phyloP scores from a whole-genome alignment of 2,888 invertebrate species.

The Xylocampa areola region DNA sequence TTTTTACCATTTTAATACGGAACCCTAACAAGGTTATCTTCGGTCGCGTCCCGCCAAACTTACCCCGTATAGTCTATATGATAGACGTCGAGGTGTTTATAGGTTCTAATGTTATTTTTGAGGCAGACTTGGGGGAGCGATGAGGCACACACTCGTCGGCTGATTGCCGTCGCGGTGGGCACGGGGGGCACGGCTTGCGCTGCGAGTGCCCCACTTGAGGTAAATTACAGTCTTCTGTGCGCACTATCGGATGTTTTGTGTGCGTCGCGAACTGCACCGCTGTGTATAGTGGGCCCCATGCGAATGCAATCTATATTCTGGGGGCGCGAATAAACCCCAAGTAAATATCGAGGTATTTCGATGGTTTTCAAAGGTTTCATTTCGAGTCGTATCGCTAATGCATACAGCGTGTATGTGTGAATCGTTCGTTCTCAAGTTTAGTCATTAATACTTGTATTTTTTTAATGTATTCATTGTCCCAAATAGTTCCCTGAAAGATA shows the following conservation, averaged over 20 bases:
- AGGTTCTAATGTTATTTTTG: conserved; percentile 70
- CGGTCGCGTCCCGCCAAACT: conserved; percentile 17
- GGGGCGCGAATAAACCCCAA: conserved; percentile 55
- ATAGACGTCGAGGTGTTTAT: conserved; percentile 49
- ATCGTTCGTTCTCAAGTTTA: conserved; percentile 24
- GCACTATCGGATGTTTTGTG: conserved; percentile 77
- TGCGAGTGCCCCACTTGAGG: conserved; percentile 79
- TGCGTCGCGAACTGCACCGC: conserved; percentile 67
- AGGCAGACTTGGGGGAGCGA: conserved; percentile 66
- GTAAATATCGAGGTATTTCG: conserved; percentile 61
- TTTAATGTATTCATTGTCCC: neutral
- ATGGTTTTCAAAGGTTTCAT: conserved; percentile 62
- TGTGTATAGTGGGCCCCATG: conserved; percentile 58
- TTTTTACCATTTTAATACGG: too few species aligned
- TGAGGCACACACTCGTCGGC: conserved; percentile 68
- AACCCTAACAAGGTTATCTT: conserved; percentile 18
- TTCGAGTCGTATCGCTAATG: conserved; percentile 36
- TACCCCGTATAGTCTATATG: conserved; percentile 17
- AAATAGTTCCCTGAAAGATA: too few species aligned
- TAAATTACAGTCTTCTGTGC: conserved; percentile 81
- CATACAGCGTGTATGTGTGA: conserved; percentile 27
- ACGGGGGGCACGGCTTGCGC: conserved; percentile 54
- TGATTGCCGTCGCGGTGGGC: conserved; percentile 73
- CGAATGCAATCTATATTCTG: conserved; percentile 67
- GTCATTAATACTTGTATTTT: neutral